Evolutionary conservation across 2,888 invertebrate species (phyloP).

Genomic region (Meloe dianella): DNA sequence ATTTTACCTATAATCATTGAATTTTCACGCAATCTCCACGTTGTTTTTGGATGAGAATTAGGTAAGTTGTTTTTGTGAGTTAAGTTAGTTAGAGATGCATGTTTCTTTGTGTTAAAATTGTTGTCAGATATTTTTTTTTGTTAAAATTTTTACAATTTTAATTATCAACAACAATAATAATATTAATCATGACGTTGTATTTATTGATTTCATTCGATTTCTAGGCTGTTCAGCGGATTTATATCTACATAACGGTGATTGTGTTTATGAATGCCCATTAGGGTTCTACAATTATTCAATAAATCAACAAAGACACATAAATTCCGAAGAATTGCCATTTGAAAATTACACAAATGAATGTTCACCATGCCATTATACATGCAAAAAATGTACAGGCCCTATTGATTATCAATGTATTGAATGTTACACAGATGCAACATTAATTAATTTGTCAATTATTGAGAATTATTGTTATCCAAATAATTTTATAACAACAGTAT

Average conservation of each 20-base stretch:
- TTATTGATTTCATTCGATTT: constrained; percentile 39
- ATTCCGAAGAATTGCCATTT: constrained; percentile 35
- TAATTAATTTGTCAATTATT: constrained; percentile 57
- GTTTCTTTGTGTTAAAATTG: constrained; percentile 51
- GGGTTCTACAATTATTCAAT: constrained; percentile 49
- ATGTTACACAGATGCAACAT: constrained; percentile 71
- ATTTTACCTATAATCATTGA: not conserved
- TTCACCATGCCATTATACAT: constrained; percentile 76
- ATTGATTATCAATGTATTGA: constrained; percentile 71
- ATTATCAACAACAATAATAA: constrained; percentile 13
- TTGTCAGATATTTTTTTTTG: constrained; percentile 51
- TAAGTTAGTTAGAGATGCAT: constrained; percentile 34
- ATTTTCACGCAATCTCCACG: constrained; percentile 15
- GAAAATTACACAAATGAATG: constrained; percentile 58
- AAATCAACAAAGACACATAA: constrained; percentile 33
- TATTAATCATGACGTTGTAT: constrained; percentile 27
- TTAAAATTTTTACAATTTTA: constrained; percentile 25
- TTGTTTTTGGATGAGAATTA: constrained; percentile 24
- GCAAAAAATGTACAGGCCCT: constrained; percentile 72
- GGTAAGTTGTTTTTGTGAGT: constrained; percentile 44
- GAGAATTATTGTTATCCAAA: constrained; percentile 56
- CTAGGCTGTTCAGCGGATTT: constrained; percentile 71
- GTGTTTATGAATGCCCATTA: constrained; percentile 64
- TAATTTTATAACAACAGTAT: constrained; percentile 37
- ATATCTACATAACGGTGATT: constrained; percentile 67